These are phyloP conservation scores for Felis chaus DNA, from an alignment of 2,113 vertebrate genomes.

Conservation along the genomic window DNA sequence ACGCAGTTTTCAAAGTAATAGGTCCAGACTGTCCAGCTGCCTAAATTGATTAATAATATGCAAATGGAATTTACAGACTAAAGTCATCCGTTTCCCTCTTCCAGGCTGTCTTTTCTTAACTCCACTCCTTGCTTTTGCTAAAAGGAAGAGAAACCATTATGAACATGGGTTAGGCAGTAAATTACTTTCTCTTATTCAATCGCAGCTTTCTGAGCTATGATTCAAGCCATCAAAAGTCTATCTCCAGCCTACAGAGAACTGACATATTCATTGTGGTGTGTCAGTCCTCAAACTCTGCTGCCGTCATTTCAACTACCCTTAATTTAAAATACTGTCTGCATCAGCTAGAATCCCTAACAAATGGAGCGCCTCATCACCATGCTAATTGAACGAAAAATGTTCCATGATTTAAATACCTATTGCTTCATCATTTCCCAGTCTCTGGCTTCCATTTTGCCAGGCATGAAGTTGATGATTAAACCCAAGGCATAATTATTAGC, in stretches of 20 bases:
- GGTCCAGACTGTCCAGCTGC: conserved; percentile 55
- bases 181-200: conserved; percentile 73
- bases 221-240: conserved; percentile 76
- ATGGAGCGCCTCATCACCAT: conserved; percentile 85
- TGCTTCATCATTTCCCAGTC: conserved; percentile 85
- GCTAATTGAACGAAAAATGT: conserved; percentile 83
- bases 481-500: conserved; percentile 87
- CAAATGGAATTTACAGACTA: conserved; percentile 56
- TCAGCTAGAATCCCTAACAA: conserved; percentile 83
- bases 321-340: conserved; percentile 83
- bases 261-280: conserved; percentile 76
- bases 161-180: conserved; percentile 53
- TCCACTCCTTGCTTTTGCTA: conserved; percentile 1
- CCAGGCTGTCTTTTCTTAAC: conserved; percentile 41
- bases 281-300: conserved; percentile 81
- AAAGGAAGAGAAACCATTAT: conserved; percentile 58
- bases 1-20: conserved; percentile 56
- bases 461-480: conserved; percentile 87
- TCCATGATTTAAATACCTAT: conserved; percentile 89
- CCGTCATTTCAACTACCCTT: conserved; percentile 82
- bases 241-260: conserved; percentile 77
- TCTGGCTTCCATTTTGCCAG: conserved; percentile 84
- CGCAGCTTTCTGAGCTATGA: conserved; percentile 75
- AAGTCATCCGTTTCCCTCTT: background rate
- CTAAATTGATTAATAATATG: conserved; percentile 67